Base-by-base conservation (phyloP, 1,140 invertebrate species). In the Pogonomyrmex californicus region DNA sequence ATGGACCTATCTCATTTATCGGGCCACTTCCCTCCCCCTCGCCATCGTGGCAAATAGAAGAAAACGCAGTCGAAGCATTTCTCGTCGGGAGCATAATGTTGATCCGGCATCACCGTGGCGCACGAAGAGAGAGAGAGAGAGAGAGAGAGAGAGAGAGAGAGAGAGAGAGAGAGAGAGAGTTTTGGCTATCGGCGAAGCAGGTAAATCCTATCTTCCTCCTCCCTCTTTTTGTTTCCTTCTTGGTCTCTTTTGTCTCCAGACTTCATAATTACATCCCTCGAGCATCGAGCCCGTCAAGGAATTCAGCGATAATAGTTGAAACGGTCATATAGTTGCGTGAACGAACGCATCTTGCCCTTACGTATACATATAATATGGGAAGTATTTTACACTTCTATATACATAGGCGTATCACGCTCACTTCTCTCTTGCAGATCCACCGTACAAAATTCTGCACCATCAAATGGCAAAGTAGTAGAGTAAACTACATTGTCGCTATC, bases 221-320 rank as follows among this genome's bases (percentile, higher is more conserved):
- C 58, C 75, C 51, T 75, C 77, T 70, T 1, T 73, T 56, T 77
- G 36, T 81, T 2, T n/a, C 17, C 33, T n/a, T 85, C 6, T 33
- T 23, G 6, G 30, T 30, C 17, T 62, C 56, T 77, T 63, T 38
- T 79, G 47, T 76, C 70, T 36, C 49, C 30, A 79, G 68, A 75
- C 76, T 65, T 68, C 62, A 83, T 91, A 91, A 91, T 91, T 91
- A 88, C 88, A 86, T 79, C 83, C 82, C 38, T 51, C 17, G 44
- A 82, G 86, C 58, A 73, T 68, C 44, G 77, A 81, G 65, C 65
- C 63, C 71, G 38, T 47, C 60, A 47, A 86, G 58, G 65, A 86
- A 60, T 63, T 79, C 41, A 36, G 85, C 63, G 88, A 90, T 90
- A 88, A 90, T 86, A 87, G 63, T 47, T 47, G 54, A 12, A 23